These are phyloP conservation scores for Actinia tenebrosa DNA, from an alignment of 64 coral and sea anemone genomes.

Conservation along the genomic window DNA sequence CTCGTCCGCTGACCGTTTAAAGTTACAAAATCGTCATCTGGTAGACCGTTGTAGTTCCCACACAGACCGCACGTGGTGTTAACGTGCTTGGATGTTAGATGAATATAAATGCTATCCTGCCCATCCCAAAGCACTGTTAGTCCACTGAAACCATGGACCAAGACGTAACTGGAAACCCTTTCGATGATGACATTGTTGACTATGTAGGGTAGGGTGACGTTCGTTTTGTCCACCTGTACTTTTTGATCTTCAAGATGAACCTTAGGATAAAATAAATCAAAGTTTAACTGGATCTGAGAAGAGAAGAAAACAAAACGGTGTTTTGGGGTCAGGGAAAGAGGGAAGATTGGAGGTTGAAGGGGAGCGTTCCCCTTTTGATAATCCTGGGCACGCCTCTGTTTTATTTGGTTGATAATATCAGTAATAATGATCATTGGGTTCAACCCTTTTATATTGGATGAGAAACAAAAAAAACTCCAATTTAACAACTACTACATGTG, in stretches of 20 bases:
- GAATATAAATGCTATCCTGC: slow-evolving; percentile 49
- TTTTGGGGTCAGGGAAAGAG: no score
- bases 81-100: slow-evolving; percentile 47
- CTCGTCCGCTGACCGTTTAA: slow-evolving; percentile 47
- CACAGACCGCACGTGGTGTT: slow-evolving; percentile 75
- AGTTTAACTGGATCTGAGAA: no score
- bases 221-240: slow-evolving; percentile 41
- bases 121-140: slow-evolving; percentile 71
- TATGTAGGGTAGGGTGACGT: slow-evolving; percentile 51
- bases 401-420: no score
- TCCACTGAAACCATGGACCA: slow-evolving; percentile 63
- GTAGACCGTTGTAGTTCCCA: slow-evolving; percentile 70
- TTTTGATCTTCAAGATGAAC: slow-evolving; percentile 46
- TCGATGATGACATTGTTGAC: slow-evolving; percentile 70
- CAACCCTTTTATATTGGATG: no score
- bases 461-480: no score
- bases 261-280: slow-evolving; percentile 14
- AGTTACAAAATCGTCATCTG: slow-evolving; percentile 62
- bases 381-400: no score
- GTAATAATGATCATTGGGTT: no score
- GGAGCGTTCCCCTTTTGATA: no score
- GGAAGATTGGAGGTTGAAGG: no score
- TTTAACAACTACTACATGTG: no score
- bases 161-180: slow-evolving; percentile 45
- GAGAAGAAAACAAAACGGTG: no score